These are phyloP conservation scores for Luffia ferchaultella DNA, from an alignment of 2,888 invertebrate species.

Conservation along the genomic window DNA sequence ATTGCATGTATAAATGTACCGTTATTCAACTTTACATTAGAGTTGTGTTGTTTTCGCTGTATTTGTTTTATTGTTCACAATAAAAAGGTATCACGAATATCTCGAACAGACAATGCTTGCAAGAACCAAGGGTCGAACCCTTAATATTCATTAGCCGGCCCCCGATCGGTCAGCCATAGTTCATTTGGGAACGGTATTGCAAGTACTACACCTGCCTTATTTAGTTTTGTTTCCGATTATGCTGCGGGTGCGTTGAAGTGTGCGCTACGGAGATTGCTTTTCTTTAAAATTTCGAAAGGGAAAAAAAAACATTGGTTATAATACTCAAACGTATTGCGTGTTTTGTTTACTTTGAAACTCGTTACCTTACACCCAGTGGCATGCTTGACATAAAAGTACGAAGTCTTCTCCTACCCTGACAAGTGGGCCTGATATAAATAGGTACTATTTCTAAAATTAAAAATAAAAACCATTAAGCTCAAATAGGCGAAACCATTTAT, in stretches of 20 bases:
- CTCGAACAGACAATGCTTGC: neutral
- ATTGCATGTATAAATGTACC: too few relatives aligned
- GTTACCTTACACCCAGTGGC: too few relatives aligned
- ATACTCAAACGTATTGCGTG: too few relatives aligned
- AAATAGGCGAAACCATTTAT: too few relatives aligned
- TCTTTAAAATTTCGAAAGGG: neutral
- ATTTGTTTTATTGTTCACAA: neutral
- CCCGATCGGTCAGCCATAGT: conserved; percentile 44
- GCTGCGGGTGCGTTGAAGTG: conserved; percentile 29
- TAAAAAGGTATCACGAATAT: neutral
- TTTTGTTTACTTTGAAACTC: too few relatives aligned
- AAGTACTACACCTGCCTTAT: conserved; percentile 50
- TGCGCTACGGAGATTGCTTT: neutral
- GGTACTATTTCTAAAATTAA: too few relatives aligned
- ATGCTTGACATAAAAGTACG: too few relatives aligned
- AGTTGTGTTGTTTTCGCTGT: conserved; percentile 16
- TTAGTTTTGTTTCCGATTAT: conserved; percentile 37
- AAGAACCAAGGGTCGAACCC: conserved; percentile 37
- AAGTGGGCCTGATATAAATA: too few relatives aligned
- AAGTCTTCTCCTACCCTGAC: too few relatives aligned
- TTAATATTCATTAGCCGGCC: conserved; percentile 52
- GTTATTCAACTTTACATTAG: neutral
- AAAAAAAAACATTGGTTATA: too few relatives aligned
- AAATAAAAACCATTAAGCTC: too few relatives aligned
- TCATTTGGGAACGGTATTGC: conserved; percentile 30